Conservation (phyloP, 1,140 invertebrate genomes). For the Drosophila bocqueti region DNA sequence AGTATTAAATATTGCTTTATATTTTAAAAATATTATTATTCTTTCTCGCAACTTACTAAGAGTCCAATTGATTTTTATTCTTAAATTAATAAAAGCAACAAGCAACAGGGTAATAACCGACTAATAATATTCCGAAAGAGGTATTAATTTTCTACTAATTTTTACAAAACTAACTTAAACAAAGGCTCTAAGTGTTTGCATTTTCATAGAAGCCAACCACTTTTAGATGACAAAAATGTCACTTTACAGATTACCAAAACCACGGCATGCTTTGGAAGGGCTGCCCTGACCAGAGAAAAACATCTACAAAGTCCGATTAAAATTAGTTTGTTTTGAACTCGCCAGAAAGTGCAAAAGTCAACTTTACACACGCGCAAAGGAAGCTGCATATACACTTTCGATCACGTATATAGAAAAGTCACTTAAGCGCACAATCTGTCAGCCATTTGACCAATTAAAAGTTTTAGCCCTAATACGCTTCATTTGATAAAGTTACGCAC, state of each 20-base stretch:
- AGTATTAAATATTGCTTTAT: too few species aligned
- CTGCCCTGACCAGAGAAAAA: constrained; percentile 1
- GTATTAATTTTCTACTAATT: not conserved
- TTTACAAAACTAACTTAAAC: not conserved
- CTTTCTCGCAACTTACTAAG: too few species aligned
- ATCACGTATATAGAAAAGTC: constrained; percentile 49
- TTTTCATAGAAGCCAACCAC: not conserved
- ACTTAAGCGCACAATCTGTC: constrained; percentile 81
- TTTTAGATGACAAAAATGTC: not conserved
- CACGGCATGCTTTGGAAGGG: not conserved
- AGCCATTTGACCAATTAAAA: constrained; percentile 83
- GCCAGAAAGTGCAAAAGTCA: constrained; percentile 68
- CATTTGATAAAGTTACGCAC: constrained; percentile 76
- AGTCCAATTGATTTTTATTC: too few species aligned
- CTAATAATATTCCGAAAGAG: not conserved
- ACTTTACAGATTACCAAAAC: constrained; percentile 12
- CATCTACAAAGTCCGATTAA: constrained; percentile 70
- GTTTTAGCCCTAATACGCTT: constrained; percentile 81
- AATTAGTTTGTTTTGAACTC: constrained; percentile 64
- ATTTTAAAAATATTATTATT: too few species aligned
- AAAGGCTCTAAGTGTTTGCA: not conserved
- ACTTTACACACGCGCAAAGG: constrained; percentile 40
- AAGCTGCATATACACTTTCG: constrained; percentile 7
- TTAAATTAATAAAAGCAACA: too few species aligned
- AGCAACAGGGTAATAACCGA: not conserved